Conservation (phyloP, 2,113 vertebrate genomes). For the Dasypus novemcinctus region DNA sequence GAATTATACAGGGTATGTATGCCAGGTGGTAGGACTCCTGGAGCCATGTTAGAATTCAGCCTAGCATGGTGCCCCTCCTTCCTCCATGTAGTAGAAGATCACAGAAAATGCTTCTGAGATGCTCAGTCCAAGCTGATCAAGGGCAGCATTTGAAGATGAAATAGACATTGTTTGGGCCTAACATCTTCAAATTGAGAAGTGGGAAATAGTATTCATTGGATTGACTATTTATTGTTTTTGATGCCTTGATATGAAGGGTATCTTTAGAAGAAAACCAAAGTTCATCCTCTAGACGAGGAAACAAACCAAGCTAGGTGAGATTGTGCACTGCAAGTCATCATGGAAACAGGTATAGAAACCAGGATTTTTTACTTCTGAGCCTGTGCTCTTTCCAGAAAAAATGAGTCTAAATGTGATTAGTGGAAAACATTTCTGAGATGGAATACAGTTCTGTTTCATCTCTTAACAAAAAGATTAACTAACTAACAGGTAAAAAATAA, state of each 20-base stretch:
- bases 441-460: background rate
- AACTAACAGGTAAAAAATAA: background rate
- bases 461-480: background rate
- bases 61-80: background rate
- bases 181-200: background rate
- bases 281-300: background rate
- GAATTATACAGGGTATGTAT: background rate
- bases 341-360: background rate
- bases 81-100: background rate
- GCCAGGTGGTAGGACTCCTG: no score
- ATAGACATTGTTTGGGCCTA: background rate
- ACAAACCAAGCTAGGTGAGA: background rate
- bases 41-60: background rate
- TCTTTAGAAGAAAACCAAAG: background rate
- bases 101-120: background rate
- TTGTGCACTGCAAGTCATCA: background rate
- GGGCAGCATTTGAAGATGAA: background rate
- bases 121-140: background rate
- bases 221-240: background rate
- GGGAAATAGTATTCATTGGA: background rate
- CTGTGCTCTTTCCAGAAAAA: background rate
- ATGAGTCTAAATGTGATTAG: background rate
- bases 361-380: background rate
- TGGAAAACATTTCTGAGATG: background rate
- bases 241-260: background rate